Base-by-base conservation (phyloP, 2,888 invertebrate genomes). In the Athalia circularis region DNA sequence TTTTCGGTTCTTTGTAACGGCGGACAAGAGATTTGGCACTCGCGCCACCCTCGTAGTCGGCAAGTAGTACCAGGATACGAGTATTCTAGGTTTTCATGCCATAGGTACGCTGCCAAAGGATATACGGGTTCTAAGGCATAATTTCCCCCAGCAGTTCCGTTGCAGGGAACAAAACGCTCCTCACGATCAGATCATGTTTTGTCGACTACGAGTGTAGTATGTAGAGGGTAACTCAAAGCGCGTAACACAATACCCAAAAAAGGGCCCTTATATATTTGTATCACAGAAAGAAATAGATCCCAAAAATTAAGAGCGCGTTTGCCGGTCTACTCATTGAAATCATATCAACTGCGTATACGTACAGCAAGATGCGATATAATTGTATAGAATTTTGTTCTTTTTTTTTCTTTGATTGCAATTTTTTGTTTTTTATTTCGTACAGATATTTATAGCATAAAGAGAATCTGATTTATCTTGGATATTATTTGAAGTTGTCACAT, bases 61-160 rank as follows among this genome's bases (percentile, higher is more conserved):
- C 47, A 68, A 50, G 50, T 11, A 68, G 52, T 68, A 43, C 68
- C 68, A 68, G 68, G 29, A 68, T 68, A 50, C 68, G 52, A 54
- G 68, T 54, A 11, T 13, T 13, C 29, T 29, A 67, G 29, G 29
- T 29, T 29, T 29, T 29, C 29, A 47, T 67, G 50, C 67, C 13
- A 50, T 45, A 45, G 29, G 29, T 29, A 29, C 29, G 47, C 54
- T 29, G 6, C 13, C 13, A 54, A n/a, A 54, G 65, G 5, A 47
- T 54, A n/a, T n/a, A 54, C 29, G 29, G 29, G 29, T 29, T 29
- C n/a, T 54, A 11, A 11, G n/a, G 54, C 54, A 43, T 43, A 50
- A 68, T 68, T 68, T 68, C 52, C 50, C 68, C 43, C 67, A 48
- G 6, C 65, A 48, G 11, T 5, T 48, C 47, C 65, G 13, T 8